These are phyloP conservation scores for Solea senegalensis DNA, from an alignment of 2,113 vertebrate genomes.

Conservation along the genomic window DNA sequence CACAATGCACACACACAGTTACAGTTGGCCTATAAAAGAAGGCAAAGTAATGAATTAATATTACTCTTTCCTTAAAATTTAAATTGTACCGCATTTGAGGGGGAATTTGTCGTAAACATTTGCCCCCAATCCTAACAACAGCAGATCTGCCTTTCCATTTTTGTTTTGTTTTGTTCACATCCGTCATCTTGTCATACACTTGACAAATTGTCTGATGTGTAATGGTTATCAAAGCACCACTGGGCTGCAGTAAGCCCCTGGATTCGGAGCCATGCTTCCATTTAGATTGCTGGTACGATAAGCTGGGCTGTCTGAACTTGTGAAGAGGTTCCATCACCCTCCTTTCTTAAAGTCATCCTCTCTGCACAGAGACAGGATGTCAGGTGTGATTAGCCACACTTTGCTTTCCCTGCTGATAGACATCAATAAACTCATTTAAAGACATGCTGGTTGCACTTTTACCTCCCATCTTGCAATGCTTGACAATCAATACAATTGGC, in stretches of 20 bases:
- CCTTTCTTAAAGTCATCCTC: conserved; percentile 23
- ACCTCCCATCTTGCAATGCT: conserved; percentile 9
- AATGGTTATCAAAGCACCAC: not conserved
- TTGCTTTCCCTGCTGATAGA: conserved; percentile 28
- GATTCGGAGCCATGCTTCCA: conserved; percentile 2
- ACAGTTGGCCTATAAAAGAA: too few relatives aligned
- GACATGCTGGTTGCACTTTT: conserved; percentile 14
- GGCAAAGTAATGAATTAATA: too few relatives aligned
- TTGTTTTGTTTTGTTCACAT: not conserved
- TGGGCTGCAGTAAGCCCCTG: not conserved
- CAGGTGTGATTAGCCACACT: conserved; percentile 51
- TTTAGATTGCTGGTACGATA: conserved; percentile 19
- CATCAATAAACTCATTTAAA: conserved; percentile 63
- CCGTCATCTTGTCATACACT: not conserved
- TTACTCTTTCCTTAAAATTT: too few relatives aligned
- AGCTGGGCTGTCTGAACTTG: conserved; percentile 43
- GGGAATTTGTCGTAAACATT: not conserved
- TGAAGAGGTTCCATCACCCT: conserved; percentile 24
- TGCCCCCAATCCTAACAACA: not conserved
- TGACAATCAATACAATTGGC: conserved; percentile 30
- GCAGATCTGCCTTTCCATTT: not conserved
- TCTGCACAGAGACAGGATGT: conserved; percentile 22
- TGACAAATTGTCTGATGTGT: not conserved
- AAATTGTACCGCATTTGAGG: not conserved
- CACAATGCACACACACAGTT: too few relatives aligned